Evolutionary conservation across 2,113 vertebrate genomes (phyloP).

Genomic region (Ia io): DNA sequence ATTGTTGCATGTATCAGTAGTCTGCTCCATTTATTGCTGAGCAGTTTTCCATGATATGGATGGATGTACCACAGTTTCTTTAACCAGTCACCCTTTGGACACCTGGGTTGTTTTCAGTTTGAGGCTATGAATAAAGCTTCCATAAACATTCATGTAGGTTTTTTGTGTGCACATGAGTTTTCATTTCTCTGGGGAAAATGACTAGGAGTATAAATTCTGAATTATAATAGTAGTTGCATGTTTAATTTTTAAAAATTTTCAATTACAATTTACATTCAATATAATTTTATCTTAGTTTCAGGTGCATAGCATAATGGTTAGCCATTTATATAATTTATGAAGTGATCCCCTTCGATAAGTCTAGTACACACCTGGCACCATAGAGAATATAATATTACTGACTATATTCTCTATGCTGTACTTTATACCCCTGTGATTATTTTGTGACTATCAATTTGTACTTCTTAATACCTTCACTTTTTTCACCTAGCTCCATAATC

Average conservation of each 20-base stretch:
- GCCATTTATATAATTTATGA: background rate
- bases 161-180: background rate
- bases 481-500: background rate
- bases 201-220: background rate
- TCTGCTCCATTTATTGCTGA: background rate
- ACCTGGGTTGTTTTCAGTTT: background rate
- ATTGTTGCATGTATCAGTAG: background rate
- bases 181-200: constrained; percentile 24
- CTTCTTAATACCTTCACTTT: background rate
- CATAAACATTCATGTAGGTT: background rate
- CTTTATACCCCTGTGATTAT: background rate
- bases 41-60: background rate
- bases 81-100: background rate
- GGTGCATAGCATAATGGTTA: background rate
- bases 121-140: background rate
- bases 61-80: background rate
- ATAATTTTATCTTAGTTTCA: background rate
- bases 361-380: background rate
- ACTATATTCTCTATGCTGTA: background rate
- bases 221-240: background rate
- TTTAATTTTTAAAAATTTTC: background rate
- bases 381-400: background rate
- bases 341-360: background rate
- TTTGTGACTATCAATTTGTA: background rate
- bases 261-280: background rate